Percentiles rank a stretch among this genome's conserved stretches.
These are phyloP conservation scores for Eudasyphora cyanicolor DNA, from an alignment of 2,888 invertebrate species.

Conservation along the genomic window DNA sequence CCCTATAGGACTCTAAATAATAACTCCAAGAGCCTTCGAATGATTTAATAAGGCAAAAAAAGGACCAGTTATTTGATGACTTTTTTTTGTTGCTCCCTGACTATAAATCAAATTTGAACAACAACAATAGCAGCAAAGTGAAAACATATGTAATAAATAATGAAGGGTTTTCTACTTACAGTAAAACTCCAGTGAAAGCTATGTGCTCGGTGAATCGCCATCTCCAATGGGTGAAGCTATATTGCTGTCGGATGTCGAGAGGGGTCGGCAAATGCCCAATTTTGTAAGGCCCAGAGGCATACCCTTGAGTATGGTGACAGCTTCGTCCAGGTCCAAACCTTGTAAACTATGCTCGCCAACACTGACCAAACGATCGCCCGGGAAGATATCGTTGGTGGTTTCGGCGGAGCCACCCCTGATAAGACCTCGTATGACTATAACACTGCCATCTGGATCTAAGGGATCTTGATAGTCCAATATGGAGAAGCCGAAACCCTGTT, in stretches of 20 bases:
- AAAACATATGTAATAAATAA: neutral
- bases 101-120: slow-evolving; percentile 36
- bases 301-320: slow-evolving; percentile 96
- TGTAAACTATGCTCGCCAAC: slow-evolving; percentile 95
- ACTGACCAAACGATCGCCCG: slow-evolving; percentile 95
- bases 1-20: neutral
- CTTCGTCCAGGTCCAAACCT: slow-evolving; percentile 95
- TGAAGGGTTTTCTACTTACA: slow-evolving; percentile 72
- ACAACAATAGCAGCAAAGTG: neutral
- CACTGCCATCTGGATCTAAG: slow-evolving; percentile 95
- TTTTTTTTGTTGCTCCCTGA: slow-evolving; percentile 24
- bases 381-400: slow-evolving; percentile 94
- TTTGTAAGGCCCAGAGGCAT: slow-evolving; percentile 93
- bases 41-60: slow-evolving; percentile 41
- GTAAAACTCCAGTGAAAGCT: slow-evolving; percentile 73
- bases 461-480: slow-evolving; percentile 99
- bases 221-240: slow-evolving; percentile 77
- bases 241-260: slow-evolving; percentile 80
- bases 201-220: slow-evolving; percentile 78
- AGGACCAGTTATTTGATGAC: neutral
- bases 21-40: neutral
- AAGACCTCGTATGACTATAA: slow-evolving; percentile 97
- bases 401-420: slow-evolving; percentile 99
- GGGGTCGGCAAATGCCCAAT: slow-evolving; percentile 94
- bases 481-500: slow-evolving; percentile 98